Percentiles rank a stretch among this genome's conserved stretches.
Evolutionary conservation across 2,113 vertebrate genomes (phyloP).

Genomic region (Potamarius usumacintae): DNA sequence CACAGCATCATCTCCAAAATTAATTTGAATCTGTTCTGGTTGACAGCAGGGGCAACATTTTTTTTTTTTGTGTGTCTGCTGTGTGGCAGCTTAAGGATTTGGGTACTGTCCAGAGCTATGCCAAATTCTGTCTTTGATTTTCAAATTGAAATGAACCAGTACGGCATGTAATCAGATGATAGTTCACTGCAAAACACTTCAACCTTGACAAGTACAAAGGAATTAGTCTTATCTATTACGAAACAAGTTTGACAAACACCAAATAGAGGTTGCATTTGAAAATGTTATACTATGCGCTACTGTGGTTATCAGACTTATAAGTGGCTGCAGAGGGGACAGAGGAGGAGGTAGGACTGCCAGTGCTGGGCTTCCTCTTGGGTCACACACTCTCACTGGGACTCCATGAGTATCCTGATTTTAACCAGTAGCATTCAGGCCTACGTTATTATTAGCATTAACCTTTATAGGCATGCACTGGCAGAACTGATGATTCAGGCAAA

Average conservation of each 20-base stretch:
- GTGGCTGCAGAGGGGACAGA: background rate
- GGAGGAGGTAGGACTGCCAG: background rate
- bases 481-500: slow-evolving; percentile 59
- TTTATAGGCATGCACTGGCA: slow-evolving; percentile 67
- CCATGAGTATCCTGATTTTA: slow-evolving; percentile 41
- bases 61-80: background rate
- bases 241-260: background rate
- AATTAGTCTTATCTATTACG: background rate
- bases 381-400: slow-evolving; percentile 8
- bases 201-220: background rate
- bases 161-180: background rate
- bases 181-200: background rate
- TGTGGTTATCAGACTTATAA: background rate
- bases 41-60: background rate
- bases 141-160: background rate
- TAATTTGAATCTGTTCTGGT: background rate
- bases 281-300: background rate
- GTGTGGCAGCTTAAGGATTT: background rate
- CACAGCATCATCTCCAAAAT: background rate
- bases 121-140: background rate
- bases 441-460: slow-evolving; percentile 74
- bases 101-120: too few relatives aligned
- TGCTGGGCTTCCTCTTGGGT: slow-evolving; percentile 3
- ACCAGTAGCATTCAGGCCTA: slow-evolving; percentile 53
- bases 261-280: too few relatives aligned